Evolutionary conservation across 2,113 vertebrate species (phyloP).

Genomic region (Poicephalus meyeri): DNA sequence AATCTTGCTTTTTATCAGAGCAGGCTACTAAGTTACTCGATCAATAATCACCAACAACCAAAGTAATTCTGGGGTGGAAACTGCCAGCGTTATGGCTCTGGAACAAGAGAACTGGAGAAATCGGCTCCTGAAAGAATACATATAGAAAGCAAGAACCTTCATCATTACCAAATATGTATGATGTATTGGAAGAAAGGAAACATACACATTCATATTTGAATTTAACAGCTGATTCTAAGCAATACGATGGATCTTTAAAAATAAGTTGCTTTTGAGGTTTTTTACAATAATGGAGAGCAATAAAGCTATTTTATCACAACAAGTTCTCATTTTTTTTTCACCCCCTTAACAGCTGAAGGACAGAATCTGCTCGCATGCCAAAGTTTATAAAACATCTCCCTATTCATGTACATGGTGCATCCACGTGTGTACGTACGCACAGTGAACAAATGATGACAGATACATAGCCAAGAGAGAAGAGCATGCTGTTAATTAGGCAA

Average conservation of each 20-base stretch:
- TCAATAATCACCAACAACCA: background rate
- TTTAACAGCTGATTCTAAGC: background rate
- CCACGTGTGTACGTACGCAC: fast-evolving
- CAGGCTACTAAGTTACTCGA: background rate
- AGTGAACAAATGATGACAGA: background rate
- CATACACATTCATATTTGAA: background rate
- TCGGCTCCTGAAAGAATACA: background rate
- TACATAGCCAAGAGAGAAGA: background rate
- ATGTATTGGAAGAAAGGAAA: background rate
- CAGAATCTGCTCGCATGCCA: background rate
- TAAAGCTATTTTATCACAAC: background rate
- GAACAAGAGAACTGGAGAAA: background rate
- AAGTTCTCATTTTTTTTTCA: background rate
- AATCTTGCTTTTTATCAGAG: background rate
- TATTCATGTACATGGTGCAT: background rate
- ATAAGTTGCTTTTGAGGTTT: background rate
- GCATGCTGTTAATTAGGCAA: background rate
- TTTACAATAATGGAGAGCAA: background rate
- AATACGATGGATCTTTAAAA: background rate
- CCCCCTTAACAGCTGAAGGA: background rate
- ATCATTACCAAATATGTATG: background rate
- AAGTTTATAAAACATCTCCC: background rate
- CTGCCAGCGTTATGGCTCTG: background rate
- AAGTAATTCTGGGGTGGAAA: background rate
- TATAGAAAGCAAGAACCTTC: background rate